A percentile compares a stretch with the other conserved stretches of the same genome.
Evolutionary conservation across 2,113 vertebrate genomes (phyloP).

Genomic region (Pandion haliaetus): DNA sequence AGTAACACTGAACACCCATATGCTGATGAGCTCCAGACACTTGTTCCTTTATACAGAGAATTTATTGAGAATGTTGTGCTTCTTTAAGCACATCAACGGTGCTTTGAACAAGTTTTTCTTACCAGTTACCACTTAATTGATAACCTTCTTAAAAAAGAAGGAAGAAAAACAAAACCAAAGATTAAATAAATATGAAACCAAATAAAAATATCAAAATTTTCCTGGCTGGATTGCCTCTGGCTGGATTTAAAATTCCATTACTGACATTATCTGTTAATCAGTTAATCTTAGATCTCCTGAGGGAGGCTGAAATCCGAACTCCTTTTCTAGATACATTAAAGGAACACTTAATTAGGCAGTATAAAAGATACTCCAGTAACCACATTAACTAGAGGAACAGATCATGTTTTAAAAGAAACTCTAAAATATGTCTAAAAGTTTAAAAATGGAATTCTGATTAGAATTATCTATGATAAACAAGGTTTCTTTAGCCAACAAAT

Average conservation of each 20-base stretch:
- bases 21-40: constrained; percentile 36
- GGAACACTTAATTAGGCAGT: background rate
- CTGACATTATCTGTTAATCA: constrained; percentile 55
- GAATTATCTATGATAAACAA: background rate
- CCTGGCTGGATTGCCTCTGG: background rate
- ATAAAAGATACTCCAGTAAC: background rate
- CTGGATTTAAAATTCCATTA: constrained; percentile 57
- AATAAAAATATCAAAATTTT: constrained; percentile 10
- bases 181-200: constrained; percentile 21
- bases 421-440: background rate
- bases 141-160: constrained; percentile 32
- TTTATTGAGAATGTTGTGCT: background rate
- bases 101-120: constrained; percentile 16
- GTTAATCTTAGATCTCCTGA: constrained; percentile 31
- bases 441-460: constrained; percentile 16
- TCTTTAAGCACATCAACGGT: background rate
- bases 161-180: constrained; percentile 28
- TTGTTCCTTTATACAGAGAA: background rate
- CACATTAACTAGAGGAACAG: background rate
- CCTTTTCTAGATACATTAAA: constrained; percentile 26
- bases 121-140: background rate
- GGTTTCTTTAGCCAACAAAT: background rate
- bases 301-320: constrained; percentile 9
- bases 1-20: background rate
- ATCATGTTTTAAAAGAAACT: background rate